These are phyloP conservation scores for Ennomos quercinarius DNA, from an alignment of 2,888 invertebrate genomes.

Conservation along the genomic window DNA sequence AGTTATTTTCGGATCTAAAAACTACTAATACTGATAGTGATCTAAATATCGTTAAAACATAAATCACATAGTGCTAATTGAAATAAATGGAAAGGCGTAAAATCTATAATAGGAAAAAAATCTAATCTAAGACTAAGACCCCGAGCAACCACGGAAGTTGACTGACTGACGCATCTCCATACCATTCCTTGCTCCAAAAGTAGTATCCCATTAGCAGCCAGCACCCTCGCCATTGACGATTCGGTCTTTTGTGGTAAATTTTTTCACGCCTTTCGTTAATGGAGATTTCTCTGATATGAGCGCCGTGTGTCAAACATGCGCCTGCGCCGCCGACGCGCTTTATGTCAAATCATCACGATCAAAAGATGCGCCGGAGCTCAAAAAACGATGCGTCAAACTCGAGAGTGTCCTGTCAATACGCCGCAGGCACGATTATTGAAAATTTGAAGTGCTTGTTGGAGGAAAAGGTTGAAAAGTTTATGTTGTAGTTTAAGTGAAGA, in stretches of 20 bases:
- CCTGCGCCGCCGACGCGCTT: conserved; percentile 48
- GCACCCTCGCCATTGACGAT: conserved; percentile 80
- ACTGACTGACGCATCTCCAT: conserved; percentile 44
- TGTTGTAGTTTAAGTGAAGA: conserved; percentile 40
- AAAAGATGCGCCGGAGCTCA: conserved; percentile 64
- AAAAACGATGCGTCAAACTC: conserved; percentile 50
- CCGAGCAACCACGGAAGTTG: too few species aligned
- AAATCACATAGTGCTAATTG: too few species aligned
- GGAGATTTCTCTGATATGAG: conserved; percentile 75
- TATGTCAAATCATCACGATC: conserved; percentile 80
- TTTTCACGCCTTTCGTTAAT: conserved; percentile 78
- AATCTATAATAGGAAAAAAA: too few species aligned
- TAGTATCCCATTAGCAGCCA: conserved; percentile 76
- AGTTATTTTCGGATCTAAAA: too few species aligned
- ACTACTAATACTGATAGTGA: too few species aligned
- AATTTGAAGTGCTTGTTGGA: conserved; percentile 51
- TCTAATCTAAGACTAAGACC: too few species aligned
- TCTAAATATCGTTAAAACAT: too few species aligned
- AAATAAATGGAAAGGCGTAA: too few species aligned
- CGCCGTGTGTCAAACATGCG: conserved; percentile 71
- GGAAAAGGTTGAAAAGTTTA: conserved; percentile 48
- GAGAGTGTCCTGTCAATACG: conserved; percentile 71
- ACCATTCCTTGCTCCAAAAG: conserved; percentile 38
- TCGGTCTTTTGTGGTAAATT: conserved; percentile 75
- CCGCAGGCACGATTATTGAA: conserved; percentile 54